Evolutionary conservation across 2,113 vertebrate species (phyloP).

Genomic region (Chionodraco myersi): DNA sequence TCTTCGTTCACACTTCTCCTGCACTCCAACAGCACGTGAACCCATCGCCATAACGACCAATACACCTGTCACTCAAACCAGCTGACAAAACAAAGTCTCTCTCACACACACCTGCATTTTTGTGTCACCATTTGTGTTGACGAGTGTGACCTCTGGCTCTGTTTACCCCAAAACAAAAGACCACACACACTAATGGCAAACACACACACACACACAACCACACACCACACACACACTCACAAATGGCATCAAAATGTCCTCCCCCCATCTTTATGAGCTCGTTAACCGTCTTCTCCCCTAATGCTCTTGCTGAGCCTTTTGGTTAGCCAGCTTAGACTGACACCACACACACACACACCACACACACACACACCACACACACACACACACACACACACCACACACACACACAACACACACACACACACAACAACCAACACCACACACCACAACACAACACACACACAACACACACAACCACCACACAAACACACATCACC

Average conservation of each 20-base stretch:
- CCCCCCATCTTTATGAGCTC: conserved; percentile 64
- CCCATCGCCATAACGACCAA: background rate
- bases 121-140: conserved; percentile 40
- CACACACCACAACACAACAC: too few relatives aligned
- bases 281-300: conserved; percentile 60
- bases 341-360: conserved; percentile 24
- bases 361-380: conserved; percentile 6
- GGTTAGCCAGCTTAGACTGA: conserved; percentile 22
- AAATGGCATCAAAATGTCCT: conserved; percentile 64
- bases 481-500: too few relatives aligned
- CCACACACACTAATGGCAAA: conserved; percentile 15
- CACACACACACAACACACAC: too few relatives aligned
- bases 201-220: conserved; percentile 30
- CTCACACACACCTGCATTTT: background rate
- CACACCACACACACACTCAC: conserved; percentile 32
- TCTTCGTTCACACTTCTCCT: background rate
- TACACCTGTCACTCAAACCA: conserved; percentile 45
- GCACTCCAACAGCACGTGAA: background rate
- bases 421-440: too few relatives aligned
- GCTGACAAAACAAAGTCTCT: conserved; percentile 11
- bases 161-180: conserved; percentile 59
- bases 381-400: too few relatives aligned
- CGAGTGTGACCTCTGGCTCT: conserved; percentile 54
- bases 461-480: too few relatives aligned
- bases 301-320: conserved; percentile 65